A percentile compares a stretch with the other conserved stretches of the same genome.
phyloP scores from a whole-genome alignment of 2,113 vertebrate genomes.

The human (Homo sapiens) region DNA sequence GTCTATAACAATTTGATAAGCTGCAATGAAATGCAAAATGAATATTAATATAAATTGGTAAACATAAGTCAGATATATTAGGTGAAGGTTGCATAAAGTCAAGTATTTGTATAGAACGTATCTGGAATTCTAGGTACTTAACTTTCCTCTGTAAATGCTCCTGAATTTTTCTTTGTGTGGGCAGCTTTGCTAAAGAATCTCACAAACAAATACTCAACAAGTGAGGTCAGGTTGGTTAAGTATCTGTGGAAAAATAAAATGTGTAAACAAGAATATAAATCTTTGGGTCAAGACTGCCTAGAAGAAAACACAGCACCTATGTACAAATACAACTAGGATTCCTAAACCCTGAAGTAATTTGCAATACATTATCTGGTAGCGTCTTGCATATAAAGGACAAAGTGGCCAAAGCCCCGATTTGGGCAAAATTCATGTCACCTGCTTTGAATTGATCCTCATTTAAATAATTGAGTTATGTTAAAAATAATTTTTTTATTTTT shows the following conservation, averaged over 20 bases:
- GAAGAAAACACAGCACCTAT: not conserved
- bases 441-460: not conserved
- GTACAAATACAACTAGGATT: not conserved
- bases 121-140: slow-evolving; percentile 74
- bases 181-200: slow-evolving; percentile 61
- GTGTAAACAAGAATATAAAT: slow-evolving; percentile 21
- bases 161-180: slow-evolving; percentile 40
- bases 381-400: not conserved
- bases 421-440: not conserved
- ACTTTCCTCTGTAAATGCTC: slow-evolving; percentile 67
- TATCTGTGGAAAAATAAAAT: not conserved
- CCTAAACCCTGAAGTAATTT: not conserved
- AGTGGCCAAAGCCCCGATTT: not conserved
- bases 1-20: slow-evolving; percentile 46
- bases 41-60: slow-evolving; percentile 58
- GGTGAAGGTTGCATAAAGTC: slow-evolving; percentile 71
- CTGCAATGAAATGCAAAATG: slow-evolving; percentile 56
- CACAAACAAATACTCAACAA: slow-evolving; percentile 53
- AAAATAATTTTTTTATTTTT: not conserved
- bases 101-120: slow-evolving; percentile 62
- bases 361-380: not conserved
- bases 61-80: slow-evolving; percentile 76
- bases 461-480: not conserved
- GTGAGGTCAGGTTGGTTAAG: slow-evolving; percentile 46
- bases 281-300: not conserved